Evolutionary conservation across 2,113 vertebrate species (phyloP), one percentile per base, ranked within the genome.

Genomic region (Pongo pygmaeus): DNA sequence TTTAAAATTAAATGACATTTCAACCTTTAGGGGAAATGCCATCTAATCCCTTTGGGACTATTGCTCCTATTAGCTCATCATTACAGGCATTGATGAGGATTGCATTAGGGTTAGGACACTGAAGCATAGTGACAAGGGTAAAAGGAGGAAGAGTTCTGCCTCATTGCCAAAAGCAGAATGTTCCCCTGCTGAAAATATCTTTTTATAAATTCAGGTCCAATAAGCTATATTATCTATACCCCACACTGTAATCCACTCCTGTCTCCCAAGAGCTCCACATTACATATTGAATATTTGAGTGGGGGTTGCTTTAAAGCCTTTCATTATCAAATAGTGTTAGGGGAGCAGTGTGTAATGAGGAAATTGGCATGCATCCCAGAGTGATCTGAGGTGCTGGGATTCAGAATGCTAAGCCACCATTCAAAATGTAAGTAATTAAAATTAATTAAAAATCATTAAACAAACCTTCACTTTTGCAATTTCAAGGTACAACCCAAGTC

Each of bases 371-470:
- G 90, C 92, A 14, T 98, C 98, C 98, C 97, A 89, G 98, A 96
- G 97, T 67, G 97, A 98, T 98, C 97, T 77, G 97, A 98, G 84
- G 94, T 96, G 94, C 94, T 98, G 97, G 90, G 96, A 98, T 95
- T 97, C 97, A 97, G 89, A 67, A 97, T 95, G 96, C 97, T 98
- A 98, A 98, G 96, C 96, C 89, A 95, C 95, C 4, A 77, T 98
- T 98, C 94, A 96, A 97, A 97, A 97, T 38, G 52, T 96, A 98
- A 98, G 95, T 97, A 98, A 98, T 98, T 98, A 98, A 98, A 98
- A 98, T 98, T 98, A 98, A 99, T 98, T 98, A 98, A 98, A 98
- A 98, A 97, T 96, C 98, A 97, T 97, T 96, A 98, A 98, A 91
- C 92, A 97, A 98, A 97, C 88, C 97, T 96, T 97, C 48, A 2